Percentiles rank a stretch among this genome's conserved stretches.
Evolutionary conservation across 2,888 invertebrate genomes (phyloP).

Genomic region (Plebejus melissa): DNA sequence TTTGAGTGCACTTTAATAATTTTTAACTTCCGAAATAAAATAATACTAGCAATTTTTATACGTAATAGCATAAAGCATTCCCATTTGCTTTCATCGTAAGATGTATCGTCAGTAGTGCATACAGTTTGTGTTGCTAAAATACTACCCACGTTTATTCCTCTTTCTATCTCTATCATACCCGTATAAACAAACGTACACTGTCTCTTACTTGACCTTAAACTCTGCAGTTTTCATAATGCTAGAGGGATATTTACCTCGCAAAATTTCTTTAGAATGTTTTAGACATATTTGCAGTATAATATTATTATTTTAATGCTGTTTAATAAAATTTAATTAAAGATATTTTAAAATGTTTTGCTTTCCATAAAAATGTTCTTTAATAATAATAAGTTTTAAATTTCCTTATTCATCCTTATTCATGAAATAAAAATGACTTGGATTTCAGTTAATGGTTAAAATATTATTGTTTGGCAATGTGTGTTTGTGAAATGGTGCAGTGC

Average conservation of each 20-base stretch:
- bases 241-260: conserved; percentile 40
- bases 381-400: not conserved
- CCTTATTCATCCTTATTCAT: not conserved
- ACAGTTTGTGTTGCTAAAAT: conserved; percentile 1
- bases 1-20: not conserved
- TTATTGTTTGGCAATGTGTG: conserved; percentile 46
- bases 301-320: not conserved
- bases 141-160: conserved; percentile 34
- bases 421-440: conserved; percentile 1
- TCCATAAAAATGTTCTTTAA: not conserved
- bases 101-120: conserved; percentile 35
- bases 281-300: not conserved
- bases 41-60: not conserved
- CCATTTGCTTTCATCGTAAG: conserved; percentile 30
- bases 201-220: conserved; percentile 70
- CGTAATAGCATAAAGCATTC: not conserved
- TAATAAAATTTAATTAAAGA: not conserved
- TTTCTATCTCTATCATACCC: conserved; percentile 49
- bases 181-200: conserved; percentile 39
- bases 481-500: conserved; percentile 52
- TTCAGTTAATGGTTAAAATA: conserved; percentile 3
- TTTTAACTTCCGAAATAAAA: not conserved
- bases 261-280: conserved; percentile 33
- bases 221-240: conserved; percentile 47
- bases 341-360: not conserved